Base-by-base conservation (phyloP, 2,888 invertebrate species). In the Lasioglossum calceatum region DNA sequence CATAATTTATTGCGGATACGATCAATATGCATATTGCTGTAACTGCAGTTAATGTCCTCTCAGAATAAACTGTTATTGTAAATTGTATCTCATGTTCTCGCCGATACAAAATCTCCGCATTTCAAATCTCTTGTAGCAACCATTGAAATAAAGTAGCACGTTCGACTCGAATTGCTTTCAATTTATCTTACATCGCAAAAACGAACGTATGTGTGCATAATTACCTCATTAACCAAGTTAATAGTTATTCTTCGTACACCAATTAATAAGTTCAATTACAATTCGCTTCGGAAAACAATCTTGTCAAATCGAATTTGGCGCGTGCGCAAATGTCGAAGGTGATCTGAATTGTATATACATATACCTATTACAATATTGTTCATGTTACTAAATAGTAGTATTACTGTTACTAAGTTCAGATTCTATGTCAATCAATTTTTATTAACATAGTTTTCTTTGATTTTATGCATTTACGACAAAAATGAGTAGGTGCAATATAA, bases 1-100 rank as follows among this genome's bases (percentile, higher is more conserved):
- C 76, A 76, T 84, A 82, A 77, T 79, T 84, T 81, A 81, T 71
- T 79, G 74, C 84, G 77, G 77, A 79, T 44, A 78, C 81, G 42
- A 71, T 44, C 70, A 78, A 77, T 75, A 7, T 32, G n/a, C 19
- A 23, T 84, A 72, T 86, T 72, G 79, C 36, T 72, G 79, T 82
- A 82, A 82, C 75, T 78, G 79, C 77, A 19, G 77, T 85, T 71
- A 75, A 81, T 81, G 54, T 78, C 64, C 76, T 77, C 81, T 77
- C 32, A 39, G 47, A 81, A 87, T 86, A 86, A 87, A 87, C 79
- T 58, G 50, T 64, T 47, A 4, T 16, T 64, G 36, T 42, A 79
- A 82, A 73, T 71, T 76, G 47, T 77, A 86, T n/a, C 32, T 73
- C 10, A 12, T 44, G 39, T 39, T 7, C 23, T 42, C n/a, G 19